A percentile compares a stretch with the other conserved stretches of the same genome.
Evolutionary conservation across 53 echinoderm and acorn worm species (phyloP).

Genomic region (Actinopyga echinites): DNA sequence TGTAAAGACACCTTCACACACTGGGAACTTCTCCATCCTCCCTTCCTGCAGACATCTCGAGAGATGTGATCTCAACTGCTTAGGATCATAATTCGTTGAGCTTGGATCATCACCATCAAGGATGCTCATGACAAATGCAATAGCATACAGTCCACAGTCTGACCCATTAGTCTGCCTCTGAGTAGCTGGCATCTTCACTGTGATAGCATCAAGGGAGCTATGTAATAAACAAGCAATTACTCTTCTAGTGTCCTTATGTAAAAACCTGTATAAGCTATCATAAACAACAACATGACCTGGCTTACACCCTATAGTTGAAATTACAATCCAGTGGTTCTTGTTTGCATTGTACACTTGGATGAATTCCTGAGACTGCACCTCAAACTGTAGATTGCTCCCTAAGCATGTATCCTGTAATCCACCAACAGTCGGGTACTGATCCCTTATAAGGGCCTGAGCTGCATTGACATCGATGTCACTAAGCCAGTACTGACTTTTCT

Average conservation of each 20-base stretch:
- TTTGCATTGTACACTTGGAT: background rate
- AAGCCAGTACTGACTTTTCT: no score
- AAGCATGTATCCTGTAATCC: background rate
- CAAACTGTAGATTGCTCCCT: background rate
- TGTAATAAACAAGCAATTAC: background rate
- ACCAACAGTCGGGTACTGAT: background rate
- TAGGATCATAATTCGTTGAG: background rate
- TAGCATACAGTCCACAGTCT: slow-evolving; percentile 15
- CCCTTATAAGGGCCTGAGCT: background rate
- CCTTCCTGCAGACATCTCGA: slow-evolving; percentile 2
- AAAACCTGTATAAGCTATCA: background rate
- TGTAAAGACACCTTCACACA: background rate
- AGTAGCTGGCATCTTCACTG: background rate
- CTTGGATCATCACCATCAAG: background rate
- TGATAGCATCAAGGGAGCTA: background rate
- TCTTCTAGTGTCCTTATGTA: background rate
- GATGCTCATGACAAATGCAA: background rate
- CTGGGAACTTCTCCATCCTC: background rate
- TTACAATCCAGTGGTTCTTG: slow-evolving; percentile 10
- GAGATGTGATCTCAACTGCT: background rate
- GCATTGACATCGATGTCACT: background rate
- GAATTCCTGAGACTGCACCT: background rate
- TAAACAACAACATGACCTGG: background rate
- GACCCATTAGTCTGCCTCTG: slow-evolving; percentile 1
- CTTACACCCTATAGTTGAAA: background rate